Evolutionary conservation across 2,797 vertebrate species (phyloP).

Genomic region (Parauchenoglanis punctatus): DNA sequence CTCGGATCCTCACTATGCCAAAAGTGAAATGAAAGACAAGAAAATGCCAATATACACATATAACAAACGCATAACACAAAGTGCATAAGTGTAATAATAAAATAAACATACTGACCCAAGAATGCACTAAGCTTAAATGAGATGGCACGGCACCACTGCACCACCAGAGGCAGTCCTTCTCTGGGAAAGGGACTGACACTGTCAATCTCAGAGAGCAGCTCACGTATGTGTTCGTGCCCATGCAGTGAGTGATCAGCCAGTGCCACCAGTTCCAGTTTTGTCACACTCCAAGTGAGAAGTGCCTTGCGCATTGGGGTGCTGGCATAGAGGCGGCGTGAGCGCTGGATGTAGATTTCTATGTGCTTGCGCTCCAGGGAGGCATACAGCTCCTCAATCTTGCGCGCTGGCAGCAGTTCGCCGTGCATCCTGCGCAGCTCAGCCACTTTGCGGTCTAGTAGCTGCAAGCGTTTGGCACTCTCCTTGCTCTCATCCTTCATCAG

Average conservation of each 20-base stretch:
- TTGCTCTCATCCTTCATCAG: constrained; percentile 98
- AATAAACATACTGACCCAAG: constrained; percentile 78
- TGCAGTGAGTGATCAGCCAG: constrained; percentile 88
- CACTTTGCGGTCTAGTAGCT: constrained; percentile 92
- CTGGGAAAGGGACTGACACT: constrained; percentile 86
- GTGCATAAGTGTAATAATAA: background rate
- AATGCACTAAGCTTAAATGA: constrained; percentile 86
- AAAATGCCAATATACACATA: background rate
- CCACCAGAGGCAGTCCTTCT: constrained; percentile 87
- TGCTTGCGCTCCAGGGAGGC: constrained; percentile 95
- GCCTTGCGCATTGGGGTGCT: constrained; percentile 97
- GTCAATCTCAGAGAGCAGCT: constrained; percentile 91
- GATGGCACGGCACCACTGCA: constrained; percentile 94
- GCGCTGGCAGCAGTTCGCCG: constrained; percentile 91
- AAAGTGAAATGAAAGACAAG: background rate
- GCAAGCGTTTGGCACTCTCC: constrained; percentile 92
- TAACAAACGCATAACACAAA: background rate
- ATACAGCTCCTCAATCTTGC: constrained; percentile 97
- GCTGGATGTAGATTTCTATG: constrained; percentile 99
- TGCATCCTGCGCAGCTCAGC: constrained; percentile 94
- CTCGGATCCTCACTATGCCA: constrained; percentile 89
- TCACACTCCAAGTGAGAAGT: constrained; percentile 90
- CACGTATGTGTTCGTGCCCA: constrained; percentile 82
- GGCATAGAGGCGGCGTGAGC: constrained; percentile 90
- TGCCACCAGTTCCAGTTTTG: constrained; percentile 84